These are phyloP conservation scores for Syngnathus rostellatus DNA, from an alignment of 2,797 vertebrate genomes.

Conservation along the genomic window DNA sequence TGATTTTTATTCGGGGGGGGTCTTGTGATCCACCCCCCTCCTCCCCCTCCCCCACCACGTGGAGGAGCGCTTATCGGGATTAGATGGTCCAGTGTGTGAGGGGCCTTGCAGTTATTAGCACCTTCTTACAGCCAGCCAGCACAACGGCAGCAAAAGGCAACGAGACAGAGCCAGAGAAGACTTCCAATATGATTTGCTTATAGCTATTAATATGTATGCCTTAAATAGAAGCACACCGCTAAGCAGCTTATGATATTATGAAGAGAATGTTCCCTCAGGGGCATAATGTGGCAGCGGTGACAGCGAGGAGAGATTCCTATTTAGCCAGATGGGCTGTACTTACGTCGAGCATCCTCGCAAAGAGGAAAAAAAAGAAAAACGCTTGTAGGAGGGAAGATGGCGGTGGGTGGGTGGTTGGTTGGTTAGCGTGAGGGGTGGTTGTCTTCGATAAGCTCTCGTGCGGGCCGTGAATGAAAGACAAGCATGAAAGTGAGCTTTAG, in stretches of 20 bases:
- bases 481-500: slow-evolving; percentile 84
- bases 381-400: slow-evolving; percentile 80
- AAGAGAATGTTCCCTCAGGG: slow-evolving; percentile 85
- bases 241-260: slow-evolving; percentile 88
- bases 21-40: slow-evolving; percentile 61
- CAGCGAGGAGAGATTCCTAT: slow-evolving; percentile 81
- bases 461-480: slow-evolving; percentile 78
- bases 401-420: slow-evolving; percentile 76
- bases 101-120: slow-evolving; percentile 78
- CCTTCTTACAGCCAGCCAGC: slow-evolving; percentile 81
- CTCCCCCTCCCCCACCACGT: slow-evolving; percentile 52
- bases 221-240: slow-evolving; percentile 85
- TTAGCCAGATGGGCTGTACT: slow-evolving; percentile 84
- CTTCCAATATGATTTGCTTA: slow-evolving; percentile 84
- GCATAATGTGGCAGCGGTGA: slow-evolving; percentile 83
- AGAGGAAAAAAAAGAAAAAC: slow-evolving; percentile 13
- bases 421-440: slow-evolving; percentile 77
- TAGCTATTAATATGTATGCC: slow-evolving; percentile 87
- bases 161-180: slow-evolving; percentile 79
- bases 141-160: slow-evolving; percentile 77
- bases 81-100: slow-evolving; percentile 71
- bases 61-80: slow-evolving; percentile 71
- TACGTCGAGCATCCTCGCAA: slow-evolving; percentile 77
- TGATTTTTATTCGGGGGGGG: slow-evolving; percentile 5
- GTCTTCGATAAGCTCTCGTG: slow-evolving; percentile 76